A percentile compares a stretch with the other conserved stretches of the same genome.
These are phyloP conservation scores for Leptobrachium leishanense DNA, from an alignment of 2,113 vertebrate genomes.

Conservation along the genomic window DNA sequence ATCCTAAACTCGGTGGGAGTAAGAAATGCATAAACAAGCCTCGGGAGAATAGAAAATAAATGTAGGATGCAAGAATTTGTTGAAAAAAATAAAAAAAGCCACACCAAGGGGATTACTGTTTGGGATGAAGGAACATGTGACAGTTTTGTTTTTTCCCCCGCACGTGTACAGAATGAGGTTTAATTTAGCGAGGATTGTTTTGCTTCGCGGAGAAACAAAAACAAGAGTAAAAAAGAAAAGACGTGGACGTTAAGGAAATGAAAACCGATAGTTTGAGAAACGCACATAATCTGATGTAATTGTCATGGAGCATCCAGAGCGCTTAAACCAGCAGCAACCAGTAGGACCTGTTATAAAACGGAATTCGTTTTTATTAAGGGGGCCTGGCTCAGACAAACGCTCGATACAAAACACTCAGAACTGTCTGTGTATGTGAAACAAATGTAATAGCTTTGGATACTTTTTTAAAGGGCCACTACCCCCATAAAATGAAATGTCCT, in stretches of 20 bases:
- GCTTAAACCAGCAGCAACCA: no score
- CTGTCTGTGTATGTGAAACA: no score
- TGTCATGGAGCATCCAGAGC: no score
- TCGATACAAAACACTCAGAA: no score
- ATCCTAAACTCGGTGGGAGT: constrained; percentile 35
- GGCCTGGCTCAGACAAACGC: no score
- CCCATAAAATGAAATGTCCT: no score
- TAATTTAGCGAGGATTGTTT: background rate
- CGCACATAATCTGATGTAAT: background rate
- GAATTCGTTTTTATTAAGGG: no score
- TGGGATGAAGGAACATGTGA: constrained; percentile 40
- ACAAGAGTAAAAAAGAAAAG: background rate
- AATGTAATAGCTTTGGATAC: no score
- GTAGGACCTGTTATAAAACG: no score
- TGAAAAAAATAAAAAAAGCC: constrained; percentile 10
- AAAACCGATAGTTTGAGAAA: constrained; percentile 11
- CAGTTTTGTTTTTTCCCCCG: background rate
- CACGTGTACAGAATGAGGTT: background rate
- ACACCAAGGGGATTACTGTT: constrained; percentile 41
- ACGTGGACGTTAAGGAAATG: background rate
- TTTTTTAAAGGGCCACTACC: no score
- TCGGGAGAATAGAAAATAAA: constrained; percentile 54
- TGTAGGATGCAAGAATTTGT: constrained; percentile 57
- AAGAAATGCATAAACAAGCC: constrained; percentile 47
- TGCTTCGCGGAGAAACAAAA: background rate